Evolutionary conservation across 2,113 vertebrate species (phyloP).

Genomic region (Progne subis): DNA sequence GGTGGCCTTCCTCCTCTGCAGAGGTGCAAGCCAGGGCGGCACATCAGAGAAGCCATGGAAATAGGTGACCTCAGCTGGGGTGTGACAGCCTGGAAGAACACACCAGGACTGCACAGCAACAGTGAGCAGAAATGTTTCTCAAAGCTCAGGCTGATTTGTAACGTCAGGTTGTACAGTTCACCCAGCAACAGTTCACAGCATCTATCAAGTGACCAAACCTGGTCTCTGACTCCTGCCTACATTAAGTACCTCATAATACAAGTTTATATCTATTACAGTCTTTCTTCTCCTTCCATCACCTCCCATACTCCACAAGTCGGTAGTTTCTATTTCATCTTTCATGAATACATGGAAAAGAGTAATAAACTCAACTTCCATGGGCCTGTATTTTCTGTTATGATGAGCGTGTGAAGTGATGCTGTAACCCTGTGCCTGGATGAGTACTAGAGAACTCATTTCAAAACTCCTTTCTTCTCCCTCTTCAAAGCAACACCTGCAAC

Average conservation of each 20-base stretch:
- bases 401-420: not conserved
- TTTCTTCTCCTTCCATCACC: not conserved
- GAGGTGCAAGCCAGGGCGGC: not conserved
- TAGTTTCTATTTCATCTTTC: not conserved
- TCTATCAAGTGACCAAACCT: not conserved
- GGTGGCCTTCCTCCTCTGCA: not conserved
- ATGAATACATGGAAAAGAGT: not conserved
- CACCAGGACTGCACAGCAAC: not conserved
- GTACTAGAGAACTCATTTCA: not conserved
- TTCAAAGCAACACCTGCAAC: not conserved
- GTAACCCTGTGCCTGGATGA: not conserved
- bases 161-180: not conserved
- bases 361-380: not conserved
- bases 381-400: not conserved
- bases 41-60: not conserved
- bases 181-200: not conserved
- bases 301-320: not conserved
- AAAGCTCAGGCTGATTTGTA: not conserved
- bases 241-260: not conserved
- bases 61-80: not conserved
- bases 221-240: not conserved
- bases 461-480: not conserved
- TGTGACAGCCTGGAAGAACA: not conserved
- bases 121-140: accelerated
- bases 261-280: accelerated